phyloP scores from a whole-genome alignment of 2,888 invertebrate species.

The Trichopria drosophilae region DNA sequence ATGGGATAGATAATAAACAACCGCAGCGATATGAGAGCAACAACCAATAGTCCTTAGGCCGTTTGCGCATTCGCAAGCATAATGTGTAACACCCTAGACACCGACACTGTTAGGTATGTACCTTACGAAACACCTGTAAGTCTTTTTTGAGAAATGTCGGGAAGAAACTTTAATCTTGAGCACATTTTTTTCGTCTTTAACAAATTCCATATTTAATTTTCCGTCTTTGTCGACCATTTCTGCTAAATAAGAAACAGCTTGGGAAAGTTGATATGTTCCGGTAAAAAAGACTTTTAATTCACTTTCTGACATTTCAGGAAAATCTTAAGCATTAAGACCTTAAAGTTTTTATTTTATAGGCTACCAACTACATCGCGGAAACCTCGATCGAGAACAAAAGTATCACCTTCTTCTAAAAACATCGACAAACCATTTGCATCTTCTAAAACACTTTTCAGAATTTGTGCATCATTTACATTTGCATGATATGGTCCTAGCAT shows the following conservation, averaged over 20 bases:
- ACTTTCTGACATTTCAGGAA: slow-evolving; percentile 31
- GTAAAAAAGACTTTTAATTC: slow-evolving; percentile 33
- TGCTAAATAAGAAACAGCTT: slow-evolving; percentile 35
- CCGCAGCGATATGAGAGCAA: slow-evolving; percentile 13
- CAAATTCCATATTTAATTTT: slow-evolving; percentile 25
- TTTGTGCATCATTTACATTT: slow-evolving; percentile 38
- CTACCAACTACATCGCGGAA: slow-evolving; percentile 36
- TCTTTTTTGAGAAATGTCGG: slow-evolving; percentile 25
- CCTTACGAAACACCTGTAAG: slow-evolving; percentile 27
- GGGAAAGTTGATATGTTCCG: slow-evolving; percentile 33
- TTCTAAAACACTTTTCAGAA: slow-evolving; percentile 30
- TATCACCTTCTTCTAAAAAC: slow-evolving; percentile 28
- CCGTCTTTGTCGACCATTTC: slow-evolving; percentile 32
- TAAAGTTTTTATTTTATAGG: slow-evolving; percentile 26
- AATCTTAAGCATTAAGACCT: no score
- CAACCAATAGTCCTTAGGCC: slow-evolving; percentile 6
- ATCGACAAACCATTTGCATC: slow-evolving; percentile 26
- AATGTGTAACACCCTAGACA: no score
- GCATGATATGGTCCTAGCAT: slow-evolving; percentile 32
- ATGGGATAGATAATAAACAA: no score
- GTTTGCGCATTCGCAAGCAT: slow-evolving; percentile 22
- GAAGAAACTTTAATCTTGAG: slow-evolving; percentile 29
- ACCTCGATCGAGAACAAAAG: no score
- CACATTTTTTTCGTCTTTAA: slow-evolving; percentile 30
- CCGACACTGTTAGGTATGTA: no score